Conservation (phyloP, 2,113 vertebrate genomes). For the Leptobrachium leishanense region DNA sequence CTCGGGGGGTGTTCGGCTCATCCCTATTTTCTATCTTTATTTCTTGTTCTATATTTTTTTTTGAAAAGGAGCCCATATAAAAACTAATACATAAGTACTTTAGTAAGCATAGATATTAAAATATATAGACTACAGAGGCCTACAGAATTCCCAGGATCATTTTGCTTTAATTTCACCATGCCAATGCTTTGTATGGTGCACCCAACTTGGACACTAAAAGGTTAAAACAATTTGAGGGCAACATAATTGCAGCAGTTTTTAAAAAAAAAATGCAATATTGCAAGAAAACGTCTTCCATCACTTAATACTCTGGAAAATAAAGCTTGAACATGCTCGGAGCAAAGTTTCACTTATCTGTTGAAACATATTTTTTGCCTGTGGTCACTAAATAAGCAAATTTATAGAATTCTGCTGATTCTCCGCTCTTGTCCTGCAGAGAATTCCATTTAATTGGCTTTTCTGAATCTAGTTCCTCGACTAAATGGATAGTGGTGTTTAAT, state of each 20-base stretch:
- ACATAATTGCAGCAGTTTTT: constrained; percentile 44
- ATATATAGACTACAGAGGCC: too few species aligned
- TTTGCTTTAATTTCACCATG: too few species aligned
- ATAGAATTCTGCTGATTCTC: constrained; percentile 52
- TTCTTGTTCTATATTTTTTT: too few species aligned
- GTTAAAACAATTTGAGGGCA: neutral
- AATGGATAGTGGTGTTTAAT: neutral
- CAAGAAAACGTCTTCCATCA: constrained; percentile 55
- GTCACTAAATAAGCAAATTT: constrained; percentile 59
- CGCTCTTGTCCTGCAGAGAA: constrained; percentile 41
- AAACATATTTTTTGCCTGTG: constrained; percentile 61
- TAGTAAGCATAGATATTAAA: too few species aligned
- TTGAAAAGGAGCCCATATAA: too few species aligned
- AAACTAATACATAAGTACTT: too few species aligned
- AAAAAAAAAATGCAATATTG: constrained; percentile 55
- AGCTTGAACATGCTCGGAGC: constrained; percentile 38
- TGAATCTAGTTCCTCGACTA: neutral
- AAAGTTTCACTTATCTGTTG: constrained; percentile 62
- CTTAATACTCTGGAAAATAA: constrained; percentile 57
- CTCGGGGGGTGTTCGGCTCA: too few species aligned
- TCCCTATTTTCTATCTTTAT: too few species aligned
- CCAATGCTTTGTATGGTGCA: neutral
- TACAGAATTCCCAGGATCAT: too few species aligned
- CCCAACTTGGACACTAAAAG: neutral
- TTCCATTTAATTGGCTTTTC: constrained; percentile 2